These are phyloP conservation scores for Plecturocebus donacophilus DNA, from an alignment of 2,113 vertebrate species.

Conservation along the genomic window DNA sequence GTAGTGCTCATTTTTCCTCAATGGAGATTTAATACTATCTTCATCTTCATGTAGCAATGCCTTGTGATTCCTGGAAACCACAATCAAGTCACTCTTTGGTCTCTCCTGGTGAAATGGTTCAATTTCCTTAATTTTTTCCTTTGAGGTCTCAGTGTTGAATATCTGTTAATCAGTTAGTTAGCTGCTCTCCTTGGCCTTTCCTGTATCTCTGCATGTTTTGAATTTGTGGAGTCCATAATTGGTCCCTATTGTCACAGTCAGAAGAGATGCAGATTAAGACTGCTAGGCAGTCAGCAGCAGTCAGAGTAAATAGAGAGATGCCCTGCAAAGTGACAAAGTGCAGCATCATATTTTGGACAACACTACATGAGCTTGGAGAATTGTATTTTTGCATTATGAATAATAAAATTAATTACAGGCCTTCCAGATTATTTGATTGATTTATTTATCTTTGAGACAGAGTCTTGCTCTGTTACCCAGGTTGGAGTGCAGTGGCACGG, in stretches of 20 bases:
- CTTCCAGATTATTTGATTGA: not conserved
- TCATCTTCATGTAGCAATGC: not conserved
- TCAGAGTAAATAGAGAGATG: not conserved
- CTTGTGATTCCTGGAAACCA: not conserved
- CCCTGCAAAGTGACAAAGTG: not conserved
- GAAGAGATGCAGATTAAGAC: not conserved
- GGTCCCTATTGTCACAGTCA: not conserved
- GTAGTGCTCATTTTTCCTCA: not conserved
- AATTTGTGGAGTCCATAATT: not conserved
- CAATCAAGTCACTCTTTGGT: not conserved
- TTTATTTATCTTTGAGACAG: too few species aligned
- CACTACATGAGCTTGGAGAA: not conserved
- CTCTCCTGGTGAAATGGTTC: not conserved
- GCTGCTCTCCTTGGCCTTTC: not conserved
- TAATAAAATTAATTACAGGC: constrained; percentile 6
- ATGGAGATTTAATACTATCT: not conserved
- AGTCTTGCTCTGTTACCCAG: too few species aligned
- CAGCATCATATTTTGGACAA: not conserved
- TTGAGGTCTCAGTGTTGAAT: not conserved
- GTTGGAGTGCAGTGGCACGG: too few species aligned
- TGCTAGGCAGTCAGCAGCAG: not conserved
- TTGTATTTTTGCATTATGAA: constrained; percentile 20
- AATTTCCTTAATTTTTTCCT: not conserved
- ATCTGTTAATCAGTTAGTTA: not conserved
- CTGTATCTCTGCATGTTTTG: not conserved